These are phyloP conservation scores for Ailuropoda melanoleuca DNA, from an alignment of 2,113 vertebrate species.

Conservation along the genomic window DNA sequence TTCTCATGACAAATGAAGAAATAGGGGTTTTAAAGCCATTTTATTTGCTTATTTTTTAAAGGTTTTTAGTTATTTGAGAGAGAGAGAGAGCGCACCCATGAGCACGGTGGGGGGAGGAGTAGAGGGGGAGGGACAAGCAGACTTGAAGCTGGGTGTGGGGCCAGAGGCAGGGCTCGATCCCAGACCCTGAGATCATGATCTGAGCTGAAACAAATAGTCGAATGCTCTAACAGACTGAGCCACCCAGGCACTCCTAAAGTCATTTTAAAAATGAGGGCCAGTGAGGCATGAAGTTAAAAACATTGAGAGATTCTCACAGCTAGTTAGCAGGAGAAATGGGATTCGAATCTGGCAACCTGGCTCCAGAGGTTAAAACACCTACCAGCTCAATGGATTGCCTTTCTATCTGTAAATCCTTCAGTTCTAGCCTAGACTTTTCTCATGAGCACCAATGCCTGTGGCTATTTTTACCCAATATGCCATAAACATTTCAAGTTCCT, in stretches of 20 bases:
- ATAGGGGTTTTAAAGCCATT: background rate
- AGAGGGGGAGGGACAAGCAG: background rate
- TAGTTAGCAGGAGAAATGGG: background rate
- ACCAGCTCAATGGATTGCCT: accelerated
- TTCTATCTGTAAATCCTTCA: background rate
- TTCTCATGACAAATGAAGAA: background rate
- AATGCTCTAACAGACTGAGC: background rate
- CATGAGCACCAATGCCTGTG: accelerated
- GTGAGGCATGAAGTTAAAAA: background rate
- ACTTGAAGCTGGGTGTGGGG: background rate
- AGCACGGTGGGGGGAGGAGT: background rate
- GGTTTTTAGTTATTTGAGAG: background rate
- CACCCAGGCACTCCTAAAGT: background rate
- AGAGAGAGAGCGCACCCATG: background rate
- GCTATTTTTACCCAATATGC: background rate
- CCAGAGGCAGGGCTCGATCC: background rate
- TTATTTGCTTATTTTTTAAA: background rate
- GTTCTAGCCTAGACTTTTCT: background rate
- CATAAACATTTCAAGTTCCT: background rate
- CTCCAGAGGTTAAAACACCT: background rate
- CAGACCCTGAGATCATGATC: background rate
- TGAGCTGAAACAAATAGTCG: background rate
- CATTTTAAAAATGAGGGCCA: background rate
- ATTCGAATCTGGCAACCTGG: background rate
- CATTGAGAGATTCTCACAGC: background rate